Evolutionary conservation across 1,140 invertebrate genomes (phyloP), one percentile per base, ranked within the genome.

Genomic region (Mamestra configurata): DNA sequence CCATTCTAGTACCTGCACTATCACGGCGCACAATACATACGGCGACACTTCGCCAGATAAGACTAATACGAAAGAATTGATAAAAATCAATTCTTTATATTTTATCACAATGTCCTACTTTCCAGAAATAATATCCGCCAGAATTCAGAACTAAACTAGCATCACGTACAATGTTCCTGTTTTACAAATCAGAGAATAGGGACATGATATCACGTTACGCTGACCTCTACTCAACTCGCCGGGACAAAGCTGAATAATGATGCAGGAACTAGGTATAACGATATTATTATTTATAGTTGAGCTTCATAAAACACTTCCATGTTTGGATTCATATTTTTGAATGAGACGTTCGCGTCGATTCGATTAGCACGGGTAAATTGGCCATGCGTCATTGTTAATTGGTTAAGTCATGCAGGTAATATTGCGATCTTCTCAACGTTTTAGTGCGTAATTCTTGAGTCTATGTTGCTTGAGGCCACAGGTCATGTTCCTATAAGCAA

Each of bases 121-220:
- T 70, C 40, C 40, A 70, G 37, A 70, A 49, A 46, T 43, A 68
- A 15, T 40, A 46, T 49, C 37, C 13, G 22, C 11, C 24, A 57
- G 22, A 57, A 57, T 57, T 57, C 53, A 57, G 53, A 46, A 24
- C 40, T n/a, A 46, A 70, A 24, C 37, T 22, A 10, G 8, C 40
- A 49, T 49, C 40, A 49, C 22, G 53, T 49, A 49, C 66, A 70
- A 27, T 43, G 53, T 43, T 40, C 71, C 53, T 59, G 35, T 73
- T 73, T 55, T 7, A 53, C 57, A 13, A 59, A 75, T 57, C 71
- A 43, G 37, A 70, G 43, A 70, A 49, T 70, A 70, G 70, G 49
- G n/a, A 75, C 53, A 40, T 59, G 51, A 72, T 75, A 75, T 75
- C 51, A 59, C n/a, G 53, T 43, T 73, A 57, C 18, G 22, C 71